phyloP scores from a whole-genome alignment of 2,113 vertebrate species.

The Mustelus asterias region DNA sequence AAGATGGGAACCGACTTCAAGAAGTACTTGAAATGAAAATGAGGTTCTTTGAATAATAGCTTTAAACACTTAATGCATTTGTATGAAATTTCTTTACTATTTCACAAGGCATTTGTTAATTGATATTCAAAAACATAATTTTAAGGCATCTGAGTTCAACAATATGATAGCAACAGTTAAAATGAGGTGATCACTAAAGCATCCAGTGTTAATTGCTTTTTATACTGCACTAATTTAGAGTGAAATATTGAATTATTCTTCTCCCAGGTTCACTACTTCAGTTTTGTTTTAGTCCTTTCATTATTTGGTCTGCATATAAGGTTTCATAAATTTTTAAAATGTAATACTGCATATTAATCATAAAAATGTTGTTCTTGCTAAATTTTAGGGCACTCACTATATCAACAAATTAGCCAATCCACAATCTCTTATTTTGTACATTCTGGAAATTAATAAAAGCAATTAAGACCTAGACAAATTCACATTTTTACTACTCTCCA shows the following conservation, averaged over 20 bases:
- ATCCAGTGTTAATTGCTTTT: neutral
- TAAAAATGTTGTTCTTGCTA: neutral
- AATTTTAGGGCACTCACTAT: neutral
- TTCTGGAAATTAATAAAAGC: neutral
- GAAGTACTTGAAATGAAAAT: neutral
- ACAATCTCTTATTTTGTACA: neutral
- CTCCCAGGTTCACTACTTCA: neutral
- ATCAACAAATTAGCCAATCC: neutral
- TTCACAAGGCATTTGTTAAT: neutral
- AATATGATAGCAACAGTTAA: neutral
- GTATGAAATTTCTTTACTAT: neutral
- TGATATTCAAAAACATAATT: neutral
- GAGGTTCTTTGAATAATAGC: neutral
- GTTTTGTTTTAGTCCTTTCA: neutral
- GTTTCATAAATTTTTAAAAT: neutral
- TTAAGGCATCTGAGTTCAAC: neutral
- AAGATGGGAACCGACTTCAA: neutral
- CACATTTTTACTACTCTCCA: neutral
- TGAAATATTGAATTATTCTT: neutral
- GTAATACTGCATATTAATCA: neutral
- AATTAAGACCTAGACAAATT: neutral
- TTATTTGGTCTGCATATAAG: neutral
- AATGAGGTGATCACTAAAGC: neutral
- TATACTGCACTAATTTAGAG: neutral
- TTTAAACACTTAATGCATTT: neutral